These are phyloP conservation scores for Heterohyrax brucei DNA, from an alignment of 2,797 vertebrate genomes.

Conservation along the genomic window DNA sequence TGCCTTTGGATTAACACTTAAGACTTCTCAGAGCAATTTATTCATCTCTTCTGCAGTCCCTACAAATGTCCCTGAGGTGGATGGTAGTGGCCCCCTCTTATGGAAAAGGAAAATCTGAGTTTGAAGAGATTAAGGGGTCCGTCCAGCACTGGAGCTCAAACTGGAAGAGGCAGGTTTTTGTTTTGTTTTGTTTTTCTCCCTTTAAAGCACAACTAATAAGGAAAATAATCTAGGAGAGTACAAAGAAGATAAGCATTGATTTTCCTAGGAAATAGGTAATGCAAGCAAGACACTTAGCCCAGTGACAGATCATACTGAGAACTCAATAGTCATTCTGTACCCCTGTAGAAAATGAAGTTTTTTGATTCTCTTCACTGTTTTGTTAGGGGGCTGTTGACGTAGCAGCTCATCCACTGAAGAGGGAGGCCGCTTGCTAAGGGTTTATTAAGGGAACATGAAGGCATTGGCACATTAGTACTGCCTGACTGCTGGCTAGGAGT, in stretches of 20 bases:
- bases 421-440: neutral
- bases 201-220: constrained; percentile 3
- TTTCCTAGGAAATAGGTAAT: neutral
- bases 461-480: neutral
- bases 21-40: neutral
- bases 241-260: neutral
- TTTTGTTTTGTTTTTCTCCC: neutral
- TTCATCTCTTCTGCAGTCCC: neutral
- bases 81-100: neutral
- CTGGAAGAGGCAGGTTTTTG: neutral
- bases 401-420: neutral
- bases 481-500: neutral
- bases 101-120: constrained; percentile 40
- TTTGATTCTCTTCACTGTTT: neutral
- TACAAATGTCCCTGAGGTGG: neutral
- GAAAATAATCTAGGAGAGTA: neutral
- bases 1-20: neutral
- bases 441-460: neutral
- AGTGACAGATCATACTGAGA: neutral
- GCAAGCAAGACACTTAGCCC: rapidly evolving
- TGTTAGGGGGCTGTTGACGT: neutral
- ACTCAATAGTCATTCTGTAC: neutral
- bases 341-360: neutral
- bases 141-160: constrained; percentile 26
- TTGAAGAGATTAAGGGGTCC: constrained; percentile 49